A percentile compares a stretch with the other conserved stretches of the same genome.
Conservation (phyloP, 2,113 vertebrate species). For the Gambusia holbrooki region DNA sequence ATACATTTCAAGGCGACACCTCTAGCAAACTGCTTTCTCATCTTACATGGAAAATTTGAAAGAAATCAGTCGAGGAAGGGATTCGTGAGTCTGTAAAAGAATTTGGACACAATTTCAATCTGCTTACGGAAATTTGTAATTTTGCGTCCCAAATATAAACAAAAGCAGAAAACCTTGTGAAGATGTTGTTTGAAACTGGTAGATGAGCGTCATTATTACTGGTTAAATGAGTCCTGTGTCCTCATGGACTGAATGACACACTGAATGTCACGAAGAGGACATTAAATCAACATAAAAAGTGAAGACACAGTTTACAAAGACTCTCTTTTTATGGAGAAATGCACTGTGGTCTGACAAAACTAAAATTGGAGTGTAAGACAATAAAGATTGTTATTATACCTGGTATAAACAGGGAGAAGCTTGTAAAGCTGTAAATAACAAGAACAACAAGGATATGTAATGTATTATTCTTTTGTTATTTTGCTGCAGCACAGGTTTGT, state of each 20-base stretch:
- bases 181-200: background rate
- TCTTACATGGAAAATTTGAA: background rate
- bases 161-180: background rate
- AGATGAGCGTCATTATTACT: background rate
- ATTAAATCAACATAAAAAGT: background rate
- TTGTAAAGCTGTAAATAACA: background rate
- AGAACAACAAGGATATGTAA: background rate
- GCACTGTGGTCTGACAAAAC: background rate
- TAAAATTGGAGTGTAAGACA: background rate
- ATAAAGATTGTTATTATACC: no score
- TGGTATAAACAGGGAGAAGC: no score
- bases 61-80: background rate
- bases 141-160: background rate
- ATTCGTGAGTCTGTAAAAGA: background rate
- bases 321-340: background rate
- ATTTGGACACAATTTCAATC: no score
- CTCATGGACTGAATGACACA: no score
- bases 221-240: background rate
- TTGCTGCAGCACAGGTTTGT: no score
- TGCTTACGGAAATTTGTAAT: no score
- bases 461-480: no score
- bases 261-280: background rate
- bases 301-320: background rate
- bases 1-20: background rate
- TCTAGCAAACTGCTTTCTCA: no score